Conservation (phyloP, 2,113 vertebrate genomes). For the Semnornis frantzii region DNA sequence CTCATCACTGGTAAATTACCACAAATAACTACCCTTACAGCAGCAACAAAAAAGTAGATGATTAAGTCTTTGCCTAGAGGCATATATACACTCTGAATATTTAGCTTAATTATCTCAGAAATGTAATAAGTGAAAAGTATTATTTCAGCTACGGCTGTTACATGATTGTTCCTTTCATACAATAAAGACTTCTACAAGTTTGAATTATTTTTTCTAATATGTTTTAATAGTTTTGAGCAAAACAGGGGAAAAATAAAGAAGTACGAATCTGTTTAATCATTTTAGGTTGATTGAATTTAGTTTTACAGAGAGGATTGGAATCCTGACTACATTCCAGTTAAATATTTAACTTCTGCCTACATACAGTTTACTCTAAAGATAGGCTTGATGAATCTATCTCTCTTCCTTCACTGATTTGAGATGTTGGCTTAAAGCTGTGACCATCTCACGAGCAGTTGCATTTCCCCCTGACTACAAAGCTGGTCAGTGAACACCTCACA, state of each 20-base stretch:
- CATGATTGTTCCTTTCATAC: background rate
- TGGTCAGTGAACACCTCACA: background rate
- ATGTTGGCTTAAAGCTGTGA: background rate
- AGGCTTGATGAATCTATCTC: background rate
- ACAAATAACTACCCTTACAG: conserved; percentile 23
- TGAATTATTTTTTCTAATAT: background rate
- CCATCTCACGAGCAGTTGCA: background rate
- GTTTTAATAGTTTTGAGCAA: background rate
- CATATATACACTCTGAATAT: conserved; percentile 17
- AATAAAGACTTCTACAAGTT: background rate
- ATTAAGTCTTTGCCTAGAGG: conserved; percentile 41
- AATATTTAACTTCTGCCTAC: background rate
- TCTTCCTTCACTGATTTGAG: background rate
- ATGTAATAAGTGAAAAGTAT: conserved; percentile 7
- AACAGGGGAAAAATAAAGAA: background rate
- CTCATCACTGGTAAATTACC: conserved; percentile 46
- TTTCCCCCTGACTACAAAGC: background rate
- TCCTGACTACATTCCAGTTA: background rate
- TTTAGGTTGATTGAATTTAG: background rate
- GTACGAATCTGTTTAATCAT: background rate
- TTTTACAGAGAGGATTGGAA: background rate
- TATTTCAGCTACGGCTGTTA: background rate
- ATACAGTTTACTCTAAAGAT: background rate
- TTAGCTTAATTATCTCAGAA: conserved; percentile 58
- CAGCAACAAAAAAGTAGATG: conserved; percentile 2